Percentiles rank a stretch among this genome's conserved stretches.
These are phyloP conservation scores for Mycteria americana DNA, from an alignment of 2,797 vertebrate species.

Conservation along the genomic window DNA sequence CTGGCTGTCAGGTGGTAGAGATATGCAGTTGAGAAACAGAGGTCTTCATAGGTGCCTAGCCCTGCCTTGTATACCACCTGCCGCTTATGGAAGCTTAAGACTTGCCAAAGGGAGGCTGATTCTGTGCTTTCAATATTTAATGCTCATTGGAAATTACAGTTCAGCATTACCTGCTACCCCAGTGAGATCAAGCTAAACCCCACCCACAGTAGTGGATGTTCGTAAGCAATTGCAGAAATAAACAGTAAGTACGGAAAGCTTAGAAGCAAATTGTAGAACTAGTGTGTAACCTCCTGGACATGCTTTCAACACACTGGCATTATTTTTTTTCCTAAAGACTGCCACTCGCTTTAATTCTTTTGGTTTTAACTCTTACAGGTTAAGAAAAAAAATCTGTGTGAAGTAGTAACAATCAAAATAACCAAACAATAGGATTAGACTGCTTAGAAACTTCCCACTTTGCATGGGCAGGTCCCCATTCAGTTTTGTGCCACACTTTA, in stretches of 20 bases:
- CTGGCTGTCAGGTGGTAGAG: slow-evolving; percentile 39
- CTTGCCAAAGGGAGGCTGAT: slow-evolving; percentile 19
- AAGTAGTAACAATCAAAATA: background rate
- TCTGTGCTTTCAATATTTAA: slow-evolving; percentile 67
- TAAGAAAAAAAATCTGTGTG: background rate
- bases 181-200: background rate
- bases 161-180: slow-evolving; percentile 8
- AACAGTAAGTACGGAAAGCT: background rate
- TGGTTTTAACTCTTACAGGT: background rate
- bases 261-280: background rate
- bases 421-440: background rate
- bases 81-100: slow-evolving; percentile 56
- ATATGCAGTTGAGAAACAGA: slow-evolving; percentile 7
- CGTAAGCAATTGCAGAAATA: background rate
- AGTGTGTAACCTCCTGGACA: background rate
- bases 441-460: background rate
- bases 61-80: slow-evolving; percentile 59
- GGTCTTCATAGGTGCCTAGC: slow-evolving; percentile 42
- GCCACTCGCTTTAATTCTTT: background rate
- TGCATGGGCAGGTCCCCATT: background rate
- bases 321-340: background rate
- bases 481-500: background rate
- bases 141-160: slow-evolving; percentile 52
- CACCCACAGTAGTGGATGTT: background rate
- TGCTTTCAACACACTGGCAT: background rate